Evolutionary conservation across 2,797 vertebrate genomes (phyloP).

Genomic region (Thamnophis elegans): DNA sequence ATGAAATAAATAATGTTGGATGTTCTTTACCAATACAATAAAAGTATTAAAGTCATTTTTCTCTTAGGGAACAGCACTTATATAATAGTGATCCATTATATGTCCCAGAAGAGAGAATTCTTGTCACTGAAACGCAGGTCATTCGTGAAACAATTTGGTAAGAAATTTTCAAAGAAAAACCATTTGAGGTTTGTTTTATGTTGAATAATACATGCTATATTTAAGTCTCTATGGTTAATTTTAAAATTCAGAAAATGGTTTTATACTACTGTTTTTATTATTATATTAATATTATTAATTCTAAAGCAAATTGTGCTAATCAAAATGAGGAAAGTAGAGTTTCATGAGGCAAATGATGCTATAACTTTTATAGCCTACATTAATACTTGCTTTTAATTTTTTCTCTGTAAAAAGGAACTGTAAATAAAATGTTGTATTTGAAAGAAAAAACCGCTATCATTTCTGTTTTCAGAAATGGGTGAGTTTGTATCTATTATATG

Average conservation of each 20-base stretch:
- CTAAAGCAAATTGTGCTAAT: neutral
- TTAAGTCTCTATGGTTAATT: neutral
- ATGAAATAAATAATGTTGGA: neutral
- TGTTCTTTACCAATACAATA: neutral
- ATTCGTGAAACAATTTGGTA: conserved; percentile 95
- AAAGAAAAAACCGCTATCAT: neutral
- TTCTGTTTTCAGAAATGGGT: neutral
- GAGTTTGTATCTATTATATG: neutral
- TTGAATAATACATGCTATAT: neutral
- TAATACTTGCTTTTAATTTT: neutral
- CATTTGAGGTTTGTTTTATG: neutral
- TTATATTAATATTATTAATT: neutral
- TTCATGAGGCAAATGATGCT: neutral
- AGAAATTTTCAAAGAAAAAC: conserved; percentile 51
- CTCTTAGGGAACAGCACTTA: conserved; percentile 89
- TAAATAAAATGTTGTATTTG: neutral
- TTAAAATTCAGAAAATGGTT: neutral
- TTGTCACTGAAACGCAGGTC: conserved; percentile 93
- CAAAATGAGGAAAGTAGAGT: neutral
- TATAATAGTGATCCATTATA: conserved; percentile 91
- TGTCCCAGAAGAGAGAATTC: conserved; percentile 86
- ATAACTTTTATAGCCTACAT: neutral
- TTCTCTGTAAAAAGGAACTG: neutral
- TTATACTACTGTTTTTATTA: conserved; percentile 3
- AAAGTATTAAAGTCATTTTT: conserved; percentile 13